Conservation (phyloP, 2,888 invertebrate genomes). For the Rhamnusium bicolor region DNA sequence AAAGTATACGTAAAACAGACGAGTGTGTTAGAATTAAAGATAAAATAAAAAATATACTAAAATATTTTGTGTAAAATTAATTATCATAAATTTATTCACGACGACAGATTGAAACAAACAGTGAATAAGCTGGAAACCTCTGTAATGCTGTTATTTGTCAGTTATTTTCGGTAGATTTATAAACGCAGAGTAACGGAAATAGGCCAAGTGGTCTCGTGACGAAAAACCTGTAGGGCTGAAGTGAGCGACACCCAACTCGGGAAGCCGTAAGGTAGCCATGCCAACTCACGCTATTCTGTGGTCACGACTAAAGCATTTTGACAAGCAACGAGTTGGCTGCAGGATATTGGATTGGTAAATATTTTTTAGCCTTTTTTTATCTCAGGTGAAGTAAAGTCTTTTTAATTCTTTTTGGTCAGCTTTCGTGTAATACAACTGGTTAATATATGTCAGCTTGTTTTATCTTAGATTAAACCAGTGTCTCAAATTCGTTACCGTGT, state of each 20-base stretch:
- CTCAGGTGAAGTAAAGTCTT: not conserved
- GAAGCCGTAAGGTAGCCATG: not conserved
- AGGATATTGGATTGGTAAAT: not conserved
- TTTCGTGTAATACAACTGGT: not conserved
- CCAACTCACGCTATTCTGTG: not conserved
- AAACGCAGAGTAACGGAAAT: slow-evolving; percentile 35
- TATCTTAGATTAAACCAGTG: not conserved
- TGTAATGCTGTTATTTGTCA: slow-evolving; percentile 18
- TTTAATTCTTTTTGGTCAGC: not conserved
- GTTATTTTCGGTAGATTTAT: slow-evolving; percentile 24
- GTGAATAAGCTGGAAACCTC: slow-evolving; percentile 1
- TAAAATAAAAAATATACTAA: not conserved
- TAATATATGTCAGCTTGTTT: not conserved
- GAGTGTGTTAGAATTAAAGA: not conserved
- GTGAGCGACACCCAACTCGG: slow-evolving; percentile 41
- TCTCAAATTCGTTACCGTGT: not conserved
- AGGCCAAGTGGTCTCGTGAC: slow-evolving; percentile 45
- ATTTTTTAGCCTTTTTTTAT: not conserved
- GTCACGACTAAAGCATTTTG: slow-evolving; percentile 2
- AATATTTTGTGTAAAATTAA: not conserved
- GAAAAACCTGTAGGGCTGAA: slow-evolving; percentile 42
- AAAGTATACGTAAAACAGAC: not conserved
- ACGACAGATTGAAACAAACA: not conserved
- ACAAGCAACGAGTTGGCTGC: not conserved
- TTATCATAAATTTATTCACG: not conserved